Conservation (phyloP, 2,797 vertebrate species). For the Microchirus variegatus region DNA sequence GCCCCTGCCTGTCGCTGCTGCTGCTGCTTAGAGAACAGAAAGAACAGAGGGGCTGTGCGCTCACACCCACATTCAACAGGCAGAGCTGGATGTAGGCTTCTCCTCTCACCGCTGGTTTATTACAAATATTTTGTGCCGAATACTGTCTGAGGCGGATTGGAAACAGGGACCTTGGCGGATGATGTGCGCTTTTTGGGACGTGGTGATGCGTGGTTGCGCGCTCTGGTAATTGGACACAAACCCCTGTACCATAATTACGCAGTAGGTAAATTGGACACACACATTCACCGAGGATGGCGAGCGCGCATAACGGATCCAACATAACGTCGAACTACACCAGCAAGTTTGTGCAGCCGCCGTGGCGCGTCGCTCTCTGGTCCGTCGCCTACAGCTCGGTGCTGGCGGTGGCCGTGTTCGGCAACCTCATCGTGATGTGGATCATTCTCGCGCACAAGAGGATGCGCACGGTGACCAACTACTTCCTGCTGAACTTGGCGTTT, state of each 20-base stretch:
- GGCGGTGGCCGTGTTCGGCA: constrained; percentile 93
- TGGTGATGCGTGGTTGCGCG: constrained; percentile 10
- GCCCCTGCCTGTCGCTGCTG: constrained; percentile 47
- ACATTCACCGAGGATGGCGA: constrained; percentile 58
- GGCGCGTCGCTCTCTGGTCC: constrained; percentile 96
- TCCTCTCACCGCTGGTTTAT: neutral
- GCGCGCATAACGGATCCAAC: constrained; percentile 75
- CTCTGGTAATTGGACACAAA: neutral
- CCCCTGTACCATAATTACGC: too few species aligned
- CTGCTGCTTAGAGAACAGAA: constrained; percentile 31
- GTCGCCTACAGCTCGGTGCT: constrained; percentile 91
- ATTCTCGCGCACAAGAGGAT: constrained; percentile 96
- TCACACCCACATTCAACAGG: constrained; percentile 64
- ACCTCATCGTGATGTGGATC: constrained; percentile 97
- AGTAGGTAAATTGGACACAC: too few species aligned
- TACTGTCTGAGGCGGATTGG: neutral
- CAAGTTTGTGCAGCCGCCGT: constrained; percentile 92
- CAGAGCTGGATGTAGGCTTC: constrained; percentile 19
- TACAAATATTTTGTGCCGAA: neutral
- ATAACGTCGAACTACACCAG: constrained; percentile 85
- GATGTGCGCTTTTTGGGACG: neutral
- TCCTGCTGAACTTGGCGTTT: constrained; percentile 95
- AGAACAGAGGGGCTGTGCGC: constrained; percentile 30
- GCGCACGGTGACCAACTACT: constrained; percentile 97
- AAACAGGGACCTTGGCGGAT: neutral